Base-by-base conservation (phyloP, 2,888 invertebrate species). In the Saturnia pavonia region DNA sequence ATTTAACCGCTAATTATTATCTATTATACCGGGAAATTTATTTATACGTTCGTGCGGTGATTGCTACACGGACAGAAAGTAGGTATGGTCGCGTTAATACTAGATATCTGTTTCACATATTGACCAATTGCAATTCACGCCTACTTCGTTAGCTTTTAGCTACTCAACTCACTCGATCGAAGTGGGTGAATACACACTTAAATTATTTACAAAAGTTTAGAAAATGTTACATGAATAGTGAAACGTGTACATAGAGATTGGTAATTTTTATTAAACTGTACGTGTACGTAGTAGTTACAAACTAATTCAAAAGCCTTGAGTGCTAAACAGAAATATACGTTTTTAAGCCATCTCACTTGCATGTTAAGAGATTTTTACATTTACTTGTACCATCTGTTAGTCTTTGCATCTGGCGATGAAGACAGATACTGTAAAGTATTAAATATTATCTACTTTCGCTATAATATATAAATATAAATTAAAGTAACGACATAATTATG, bases 231-330 rank as follows among this genome's bases (percentile, higher is more conserved):
- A 74, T 73, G 76, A 75, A 74, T 71, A 1, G 54, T 9, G 22
- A 22, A 54, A 22, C 0, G 22, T 1, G 22, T n/a, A n/a, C n/a
- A n/a, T 22, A 63, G 72, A 77, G 74, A 74, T 76, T 68, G 69
- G 68, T 69, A 77, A 80, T 80, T 78, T 78, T 77, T 60, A 60
- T 4, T 27, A 60, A 4, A 60, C 11, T 4, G 8, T 12, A 43
- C 34, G 11, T 12, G 7, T 43, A 43, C 11, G 34, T 34, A 34
- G 2, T 34, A 34, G 34, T 4, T 34, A 34, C 6, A 34, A 34
- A 34, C 34, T 34, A 34, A 34, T 34, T 34, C 34, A 34, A 34
- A 34, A 34, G 34, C 34, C 34, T 34, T 34, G 34, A 34, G 34
- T 34, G 34, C 34, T 34, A 34, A 4, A 34, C 2, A 34, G 34